These are phyloP conservation scores for Eleutherodactylus coqui DNA, from an alignment of 2,797 vertebrate genomes.

Conservation along the genomic window DNA sequence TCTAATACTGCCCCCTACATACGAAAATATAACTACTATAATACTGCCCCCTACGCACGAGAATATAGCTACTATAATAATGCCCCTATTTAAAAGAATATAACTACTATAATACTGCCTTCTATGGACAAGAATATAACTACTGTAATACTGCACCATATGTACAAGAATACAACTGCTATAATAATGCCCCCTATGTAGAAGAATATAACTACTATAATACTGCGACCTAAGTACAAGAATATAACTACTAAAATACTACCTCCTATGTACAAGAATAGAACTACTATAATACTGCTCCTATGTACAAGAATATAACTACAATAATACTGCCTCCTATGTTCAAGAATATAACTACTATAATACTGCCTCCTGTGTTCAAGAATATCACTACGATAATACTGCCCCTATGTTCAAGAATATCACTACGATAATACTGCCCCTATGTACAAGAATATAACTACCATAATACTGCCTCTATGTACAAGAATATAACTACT, in stretches of 20 bases:
- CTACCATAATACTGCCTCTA: neutral
- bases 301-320: neutral
- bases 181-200: neutral
- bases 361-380: neutral
- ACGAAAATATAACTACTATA: neutral
- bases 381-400: neutral
- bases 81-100: neutral
- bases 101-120: neutral
- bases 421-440: constrained; percentile 7
- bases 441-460: constrained; percentile 1
- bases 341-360: neutral
- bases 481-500: neutral
- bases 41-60: neutral
- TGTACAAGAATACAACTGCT: constrained; percentile 1
- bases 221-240: no score
- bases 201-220: neutral
- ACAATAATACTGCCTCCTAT: no score
- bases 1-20: neutral
- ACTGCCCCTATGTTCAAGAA: neutral
- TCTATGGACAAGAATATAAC: neutral
- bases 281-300: neutral
- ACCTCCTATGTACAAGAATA: neutral
- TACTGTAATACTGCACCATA: neutral
- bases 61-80: neutral
- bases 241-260: constrained; percentile 5